A percentile compares a stretch with the other conserved stretches of the same genome.
phyloP scores from a whole-genome alignment of 2,888 invertebrate genomes.

The Syritta pipiens region DNA sequence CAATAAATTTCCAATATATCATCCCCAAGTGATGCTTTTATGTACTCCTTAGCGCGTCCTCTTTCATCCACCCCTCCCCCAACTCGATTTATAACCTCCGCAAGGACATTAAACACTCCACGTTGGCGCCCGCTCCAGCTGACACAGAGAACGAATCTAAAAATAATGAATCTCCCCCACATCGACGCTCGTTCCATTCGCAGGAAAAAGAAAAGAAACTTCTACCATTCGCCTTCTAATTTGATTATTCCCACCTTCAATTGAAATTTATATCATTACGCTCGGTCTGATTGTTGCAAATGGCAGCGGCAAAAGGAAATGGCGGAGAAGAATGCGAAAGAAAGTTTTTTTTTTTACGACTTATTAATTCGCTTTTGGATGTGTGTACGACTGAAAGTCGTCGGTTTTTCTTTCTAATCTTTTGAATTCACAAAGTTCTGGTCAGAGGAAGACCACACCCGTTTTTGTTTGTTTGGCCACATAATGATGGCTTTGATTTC shows the following conservation, averaged over 20 bases:
- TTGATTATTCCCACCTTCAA: constrained; percentile 36
- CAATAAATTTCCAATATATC: constrained; percentile 43
- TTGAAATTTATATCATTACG: constrained; percentile 25
- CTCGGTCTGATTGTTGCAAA: neutral
- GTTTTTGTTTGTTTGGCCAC: no score
- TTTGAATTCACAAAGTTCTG: no score
- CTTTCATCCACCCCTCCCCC: neutral
- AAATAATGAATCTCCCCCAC: constrained; percentile 33
- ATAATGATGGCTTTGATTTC: constrained; percentile 8
- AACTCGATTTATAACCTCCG: neutral
- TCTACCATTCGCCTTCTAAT: constrained; percentile 31
- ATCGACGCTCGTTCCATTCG: neutral
- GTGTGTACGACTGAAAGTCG: no score
- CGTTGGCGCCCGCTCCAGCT: neutral
- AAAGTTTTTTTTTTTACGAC: constrained; percentile 32
- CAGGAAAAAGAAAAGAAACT: neutral
- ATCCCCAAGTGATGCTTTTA: constrained; percentile 37
- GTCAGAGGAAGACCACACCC: neutral
- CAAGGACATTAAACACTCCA: neutral
- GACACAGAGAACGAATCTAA: constrained; percentile 20
- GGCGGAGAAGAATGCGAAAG: neutral
- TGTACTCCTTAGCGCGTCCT: constrained; percentile 2
- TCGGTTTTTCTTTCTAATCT: no score
- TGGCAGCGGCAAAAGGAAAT: neutral
- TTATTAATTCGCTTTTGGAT: constrained; percentile 33